Base-by-base conservation (phyloP, 2,888 invertebrate genomes). In the Ectemnius cavifrons region DNA sequence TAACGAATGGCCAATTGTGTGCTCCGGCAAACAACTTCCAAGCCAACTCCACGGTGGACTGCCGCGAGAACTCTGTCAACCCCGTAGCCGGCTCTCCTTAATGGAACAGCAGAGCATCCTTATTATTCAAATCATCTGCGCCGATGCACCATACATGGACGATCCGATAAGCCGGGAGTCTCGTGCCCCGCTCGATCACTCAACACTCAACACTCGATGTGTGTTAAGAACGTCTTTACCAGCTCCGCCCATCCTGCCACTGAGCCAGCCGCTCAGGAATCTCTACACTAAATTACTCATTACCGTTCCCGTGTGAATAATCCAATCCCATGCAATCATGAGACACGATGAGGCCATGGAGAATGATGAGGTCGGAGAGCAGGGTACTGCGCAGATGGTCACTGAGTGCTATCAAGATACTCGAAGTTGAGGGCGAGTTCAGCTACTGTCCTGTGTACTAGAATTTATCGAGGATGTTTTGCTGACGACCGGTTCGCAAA, bases 391-490 rank as follows among this genome's bases (percentile, higher is more conserved):
- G 3, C 23, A 23, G 23, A 23, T 23, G 20, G 14, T 60, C 20
- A 16, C 16, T 3, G 23, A 18, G 28, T 5, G 37, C 8, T n/a
- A 14, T 6, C 18, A 16, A 18, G 13, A n/a, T 14, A 28, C 27
- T 13, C 46, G 14, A 18, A 62, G 18, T 62, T 1, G 46, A 1
- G 16, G 18, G n/a, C n/a, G 37, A 69, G 65, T 67, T 61, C 46
- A 14, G n/a, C 56, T 58, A 49, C 57, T 14, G 18, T 28, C 11
- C 23, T 23, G 20, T 46, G 60, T 4, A 28, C 18, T 23, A 16
- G 28, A 58, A 69, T 67, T 75, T 63, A 71, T 59, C 63, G 47
- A 71, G 64, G 68, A 75, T 71, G 68, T 75, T 23, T 78, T 64
- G 65, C 71, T 66, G 63, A 56, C 52, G 68, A 69, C 66, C 63